Evolutionary conservation across 2,888 invertebrate species (phyloP).

Genomic region (Idaea aversata): DNA sequence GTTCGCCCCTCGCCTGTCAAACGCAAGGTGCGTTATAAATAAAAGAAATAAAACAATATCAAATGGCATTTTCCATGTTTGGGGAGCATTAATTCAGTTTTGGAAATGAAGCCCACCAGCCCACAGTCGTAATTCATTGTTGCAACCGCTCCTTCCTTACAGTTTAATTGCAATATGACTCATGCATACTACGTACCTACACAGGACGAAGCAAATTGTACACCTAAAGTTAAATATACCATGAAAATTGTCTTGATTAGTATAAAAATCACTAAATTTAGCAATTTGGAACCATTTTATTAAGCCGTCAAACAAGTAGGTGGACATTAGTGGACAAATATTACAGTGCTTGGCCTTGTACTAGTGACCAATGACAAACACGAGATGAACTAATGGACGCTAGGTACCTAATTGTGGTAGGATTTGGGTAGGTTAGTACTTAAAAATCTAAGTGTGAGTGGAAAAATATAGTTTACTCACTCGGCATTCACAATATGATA

Average conservation of each 20-base stretch:
- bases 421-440: neutral
- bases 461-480: neutral
- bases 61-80: slow-evolving; percentile 50
- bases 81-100: slow-evolving; percentile 52
- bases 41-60: slow-evolving; percentile 36
- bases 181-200: slow-evolving; percentile 15
- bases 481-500: neutral
- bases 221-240: neutral
- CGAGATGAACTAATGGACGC: neutral
- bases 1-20: slow-evolving; percentile 24
- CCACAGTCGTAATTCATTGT: slow-evolving; percentile 42
- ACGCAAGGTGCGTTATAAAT: slow-evolving; percentile 47
- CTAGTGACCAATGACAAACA: neutral
- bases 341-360: neutral
- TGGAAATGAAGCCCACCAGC: slow-evolving; percentile 40
- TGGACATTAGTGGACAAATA: neutral
- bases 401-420: neutral
- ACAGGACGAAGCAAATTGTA: neutral
- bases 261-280: neutral
- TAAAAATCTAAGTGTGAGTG: neutral
- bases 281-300: neutral
- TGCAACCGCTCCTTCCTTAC: slow-evolving; percentile 38
- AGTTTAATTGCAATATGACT: slow-evolving; percentile 33
- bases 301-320: neutral
- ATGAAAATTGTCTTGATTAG: neutral